A percentile compares a stretch with the other conserved stretches of the same genome.
These are phyloP conservation scores for Xiphophorus birchmanni DNA, from an alignment of 2,797 vertebrate species.

Conservation along the genomic window DNA sequence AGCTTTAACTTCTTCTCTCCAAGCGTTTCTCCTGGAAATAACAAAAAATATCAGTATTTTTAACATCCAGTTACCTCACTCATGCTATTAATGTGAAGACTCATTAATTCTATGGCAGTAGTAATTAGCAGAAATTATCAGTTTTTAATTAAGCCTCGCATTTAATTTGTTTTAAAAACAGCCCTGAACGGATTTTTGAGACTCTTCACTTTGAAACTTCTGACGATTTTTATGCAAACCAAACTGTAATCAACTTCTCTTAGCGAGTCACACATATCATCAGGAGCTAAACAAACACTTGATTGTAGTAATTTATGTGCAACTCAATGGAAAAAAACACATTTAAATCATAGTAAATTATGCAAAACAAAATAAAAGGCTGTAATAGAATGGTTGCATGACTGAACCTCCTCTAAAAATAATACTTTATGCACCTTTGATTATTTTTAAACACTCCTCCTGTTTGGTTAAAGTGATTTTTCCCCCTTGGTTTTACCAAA, in stretches of 20 bases:
- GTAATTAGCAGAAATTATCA: slow-evolving; percentile 49
- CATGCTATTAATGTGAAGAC: neutral
- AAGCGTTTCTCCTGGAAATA: slow-evolving; percentile 6
- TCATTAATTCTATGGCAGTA: slow-evolving; percentile 52
- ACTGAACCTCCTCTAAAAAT: neutral
- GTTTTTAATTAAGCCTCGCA: slow-evolving; percentile 45
- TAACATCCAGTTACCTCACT: neutral
- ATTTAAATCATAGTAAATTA: neutral
- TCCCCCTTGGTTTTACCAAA: neutral
- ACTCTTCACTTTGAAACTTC: slow-evolving; percentile 25
- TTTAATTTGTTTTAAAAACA: slow-evolving; percentile 35
- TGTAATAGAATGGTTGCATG: neutral
- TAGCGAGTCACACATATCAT: neutral
- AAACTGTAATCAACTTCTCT: neutral
- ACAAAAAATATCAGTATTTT: neutral
- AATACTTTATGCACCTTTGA: neutral
- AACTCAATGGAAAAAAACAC: neutral
- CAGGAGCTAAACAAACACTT: neutral
- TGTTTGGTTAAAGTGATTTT: neutral
- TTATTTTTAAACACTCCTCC: neutral
- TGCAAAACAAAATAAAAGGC: neutral
- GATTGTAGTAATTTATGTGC: neutral
- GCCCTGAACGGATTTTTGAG: slow-evolving; percentile 19
- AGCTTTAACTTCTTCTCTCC: neutral
- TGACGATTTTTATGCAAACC: neutral